Conservation (phyloP, 2,113 vertebrate species). For the Sinocyclocheilus anshuiensis region DNA sequence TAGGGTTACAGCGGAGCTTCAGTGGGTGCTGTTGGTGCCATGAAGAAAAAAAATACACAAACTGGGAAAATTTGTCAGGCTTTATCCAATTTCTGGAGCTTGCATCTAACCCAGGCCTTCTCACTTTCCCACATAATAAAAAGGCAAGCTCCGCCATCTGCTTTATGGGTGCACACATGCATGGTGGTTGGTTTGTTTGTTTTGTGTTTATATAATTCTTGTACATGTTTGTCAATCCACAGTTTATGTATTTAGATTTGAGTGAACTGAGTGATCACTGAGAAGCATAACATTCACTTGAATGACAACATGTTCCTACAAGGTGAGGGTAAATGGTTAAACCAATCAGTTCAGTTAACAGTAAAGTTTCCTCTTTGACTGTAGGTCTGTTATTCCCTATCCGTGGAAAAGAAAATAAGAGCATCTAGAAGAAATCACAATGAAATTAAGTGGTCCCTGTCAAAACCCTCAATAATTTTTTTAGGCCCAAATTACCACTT, state of each 20-base stretch:
- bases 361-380: neutral
- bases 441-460: constrained; percentile 11
- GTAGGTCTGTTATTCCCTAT: neutral
- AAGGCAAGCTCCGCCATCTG: neutral
- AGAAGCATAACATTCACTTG: neutral
- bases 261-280: neutral
- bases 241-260: neutral
- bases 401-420: neutral
- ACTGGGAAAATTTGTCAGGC: neutral
- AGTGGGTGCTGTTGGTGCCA: neutral
- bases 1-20: neutral
- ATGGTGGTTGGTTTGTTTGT: neutral
- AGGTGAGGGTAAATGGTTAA: neutral
- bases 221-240: neutral
- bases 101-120: neutral
- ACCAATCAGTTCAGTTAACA: neutral
- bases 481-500: neutral
- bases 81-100: neutral
- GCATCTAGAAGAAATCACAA: neutral
- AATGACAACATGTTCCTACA: neutral
- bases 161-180: neutral
- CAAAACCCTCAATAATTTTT: neutral
- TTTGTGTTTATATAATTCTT: neutral
- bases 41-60: neutral
- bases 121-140: neutral